Conservation (phyloP, 2,113 vertebrate species). For the Chaetops frenatus region DNA sequence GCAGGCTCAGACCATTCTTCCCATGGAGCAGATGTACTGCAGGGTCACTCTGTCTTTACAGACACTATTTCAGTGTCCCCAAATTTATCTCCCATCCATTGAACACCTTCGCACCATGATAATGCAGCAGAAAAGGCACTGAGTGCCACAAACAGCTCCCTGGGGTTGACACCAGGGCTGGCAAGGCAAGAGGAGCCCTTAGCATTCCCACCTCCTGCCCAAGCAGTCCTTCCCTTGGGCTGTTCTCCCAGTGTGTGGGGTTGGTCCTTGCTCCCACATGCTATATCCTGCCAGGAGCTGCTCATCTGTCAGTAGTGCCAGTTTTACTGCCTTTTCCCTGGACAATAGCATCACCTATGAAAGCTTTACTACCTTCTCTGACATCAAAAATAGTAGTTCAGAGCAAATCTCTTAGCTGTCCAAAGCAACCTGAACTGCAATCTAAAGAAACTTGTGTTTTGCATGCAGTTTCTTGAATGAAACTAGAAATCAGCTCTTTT, state of each 20-base stretch:
- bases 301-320: neutral
- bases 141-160: neutral
- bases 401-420: neutral
- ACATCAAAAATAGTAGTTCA: neutral
- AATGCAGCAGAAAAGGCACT: neutral
- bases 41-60: neutral
- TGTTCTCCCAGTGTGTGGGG: accelerated
- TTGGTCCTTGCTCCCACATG: neutral
- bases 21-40: neutral
- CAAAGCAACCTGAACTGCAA: neutral
- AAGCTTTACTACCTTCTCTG: neutral
- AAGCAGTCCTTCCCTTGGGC: neutral
- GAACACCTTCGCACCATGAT: accelerated
- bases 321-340: neutral
- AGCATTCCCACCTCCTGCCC: neutral
- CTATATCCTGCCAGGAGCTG: neutral
- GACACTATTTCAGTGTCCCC: neutral
- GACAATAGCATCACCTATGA: neutral
- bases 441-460: neutral
- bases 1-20: neutral
- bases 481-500: neutral
- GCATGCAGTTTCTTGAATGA: neutral
- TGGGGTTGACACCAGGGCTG: neutral
- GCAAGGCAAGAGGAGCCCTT: neutral
- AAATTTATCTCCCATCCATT: neutral